Conservation (phyloP, 1,140 invertebrate species). For the Mylabris phalerata region DNA sequence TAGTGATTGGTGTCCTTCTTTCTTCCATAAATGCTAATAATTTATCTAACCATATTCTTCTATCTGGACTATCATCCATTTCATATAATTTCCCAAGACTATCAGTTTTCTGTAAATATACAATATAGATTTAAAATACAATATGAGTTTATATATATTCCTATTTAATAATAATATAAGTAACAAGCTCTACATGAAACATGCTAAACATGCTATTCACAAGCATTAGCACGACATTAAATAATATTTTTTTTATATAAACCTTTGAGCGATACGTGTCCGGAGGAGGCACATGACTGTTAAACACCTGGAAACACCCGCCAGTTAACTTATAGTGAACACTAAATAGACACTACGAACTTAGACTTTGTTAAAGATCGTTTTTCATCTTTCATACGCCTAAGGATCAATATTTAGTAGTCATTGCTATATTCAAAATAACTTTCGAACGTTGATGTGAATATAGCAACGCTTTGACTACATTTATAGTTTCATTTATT, state of each 20-base stretch:
- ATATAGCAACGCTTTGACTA: too few species aligned
- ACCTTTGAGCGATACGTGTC: conserved; percentile 84
- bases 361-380: conserved; percentile 2
- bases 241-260: conserved; percentile 48
- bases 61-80: conserved; percentile 91
- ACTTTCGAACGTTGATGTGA: too few species aligned
- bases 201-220: conserved; percentile 29
- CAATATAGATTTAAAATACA: conserved; percentile 12
- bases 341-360: conserved; percentile 12
- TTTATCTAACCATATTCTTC: conserved; percentile 85
- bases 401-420: too few species aligned
- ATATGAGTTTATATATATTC: neutral
- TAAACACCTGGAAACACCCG: conserved; percentile 72
- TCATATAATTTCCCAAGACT: conserved; percentile 90
- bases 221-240: conserved; percentile 33
- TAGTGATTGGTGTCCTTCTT: conserved; percentile 81
- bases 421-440: too few species aligned
- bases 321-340: conserved; percentile 29
- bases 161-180: neutral
- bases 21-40: conserved; percentile 92
- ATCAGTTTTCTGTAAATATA: conserved; percentile 69
- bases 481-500: too few species aligned
- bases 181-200: conserved; percentile 23
- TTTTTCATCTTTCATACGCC: too few species aligned
- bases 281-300: conserved; percentile 84